Conservation (phyloP, 2,888 invertebrate genomes). For the Aleiodes leptofemur region DNA sequence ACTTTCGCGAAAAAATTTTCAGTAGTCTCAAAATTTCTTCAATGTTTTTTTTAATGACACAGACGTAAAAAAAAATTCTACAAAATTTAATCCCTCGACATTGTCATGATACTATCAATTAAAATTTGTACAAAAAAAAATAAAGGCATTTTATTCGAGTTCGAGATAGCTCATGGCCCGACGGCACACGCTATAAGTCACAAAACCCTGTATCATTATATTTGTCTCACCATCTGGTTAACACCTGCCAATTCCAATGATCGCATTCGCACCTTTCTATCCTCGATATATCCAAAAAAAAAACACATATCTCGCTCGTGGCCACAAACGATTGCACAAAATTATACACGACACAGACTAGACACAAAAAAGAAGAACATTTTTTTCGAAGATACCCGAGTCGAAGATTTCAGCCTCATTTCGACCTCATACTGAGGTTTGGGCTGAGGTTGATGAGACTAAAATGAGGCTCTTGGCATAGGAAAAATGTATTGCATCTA, state of each 20-base stretch:
- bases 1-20: too few relatives aligned
- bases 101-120: neutral
- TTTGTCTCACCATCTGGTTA: constrained; percentile 70
- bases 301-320: neutral
- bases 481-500: too few relatives aligned
- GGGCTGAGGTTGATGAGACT: too few relatives aligned
- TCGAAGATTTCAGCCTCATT: too few relatives aligned
- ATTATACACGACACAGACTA: neutral
- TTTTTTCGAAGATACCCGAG: too few relatives aligned
- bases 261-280: constrained; percentile 58
- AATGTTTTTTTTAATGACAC: too few relatives aligned
- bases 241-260: constrained; percentile 69
- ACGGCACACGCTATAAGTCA: constrained; percentile 36
- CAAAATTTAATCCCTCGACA: neutral
- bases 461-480: too few relatives aligned
- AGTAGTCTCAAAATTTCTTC: too few relatives aligned
- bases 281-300: neutral
- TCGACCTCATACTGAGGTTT: too few relatives aligned
- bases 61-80: too few relatives aligned
- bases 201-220: constrained; percentile 44
- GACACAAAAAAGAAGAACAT: neutral
- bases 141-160: constrained; percentile 40
- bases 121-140: constrained; percentile 31
- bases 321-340: neutral
- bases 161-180: constrained; percentile 41